These are phyloP conservation scores for Thaumatotibia leucotreta DNA, from an alignment of 1,140 invertebrate species.

Conservation along the genomic window DNA sequence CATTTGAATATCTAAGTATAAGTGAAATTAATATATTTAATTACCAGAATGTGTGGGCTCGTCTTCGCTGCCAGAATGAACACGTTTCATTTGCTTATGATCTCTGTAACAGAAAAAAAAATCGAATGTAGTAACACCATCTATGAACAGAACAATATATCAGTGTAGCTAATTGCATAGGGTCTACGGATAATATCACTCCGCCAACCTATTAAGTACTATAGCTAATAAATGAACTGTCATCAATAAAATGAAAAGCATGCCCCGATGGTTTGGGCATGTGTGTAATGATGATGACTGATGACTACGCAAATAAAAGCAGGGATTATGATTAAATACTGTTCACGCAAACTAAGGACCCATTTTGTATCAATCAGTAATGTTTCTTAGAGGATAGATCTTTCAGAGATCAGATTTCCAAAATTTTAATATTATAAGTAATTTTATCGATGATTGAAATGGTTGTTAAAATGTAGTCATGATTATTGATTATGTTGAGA, in stretches of 20 bases:
- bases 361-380: no score
- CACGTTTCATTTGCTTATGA: slow-evolving; percentile 86
- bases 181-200: not conserved
- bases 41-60: slow-evolving; percentile 84
- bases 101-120: slow-evolving; percentile 79
- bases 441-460: not conserved
- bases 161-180: not conserved
- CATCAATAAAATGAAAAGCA: slow-evolving; percentile 6
- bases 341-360: not conserved
- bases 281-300: not conserved
- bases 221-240: slow-evolving; percentile 5
- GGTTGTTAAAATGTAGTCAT: not conserved
- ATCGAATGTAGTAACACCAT: not conserved
- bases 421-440: no score
- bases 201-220: not conserved
- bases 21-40: slow-evolving; percentile 13
- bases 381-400: no score
- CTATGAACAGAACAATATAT: slow-evolving; percentile 13
- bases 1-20: no score
- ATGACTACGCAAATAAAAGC: slow-evolving; percentile 6
- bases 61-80: slow-evolving; percentile 84
- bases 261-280: slow-evolving; percentile 1
- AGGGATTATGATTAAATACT: not conserved
- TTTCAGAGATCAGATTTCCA: no score
- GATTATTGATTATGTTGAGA: not conserved